A percentile compares a stretch with the other conserved stretches of the same genome.
Conservation (phyloP, 64 coral and sea anemone genomes). For the Montipora foliosa region DNA sequence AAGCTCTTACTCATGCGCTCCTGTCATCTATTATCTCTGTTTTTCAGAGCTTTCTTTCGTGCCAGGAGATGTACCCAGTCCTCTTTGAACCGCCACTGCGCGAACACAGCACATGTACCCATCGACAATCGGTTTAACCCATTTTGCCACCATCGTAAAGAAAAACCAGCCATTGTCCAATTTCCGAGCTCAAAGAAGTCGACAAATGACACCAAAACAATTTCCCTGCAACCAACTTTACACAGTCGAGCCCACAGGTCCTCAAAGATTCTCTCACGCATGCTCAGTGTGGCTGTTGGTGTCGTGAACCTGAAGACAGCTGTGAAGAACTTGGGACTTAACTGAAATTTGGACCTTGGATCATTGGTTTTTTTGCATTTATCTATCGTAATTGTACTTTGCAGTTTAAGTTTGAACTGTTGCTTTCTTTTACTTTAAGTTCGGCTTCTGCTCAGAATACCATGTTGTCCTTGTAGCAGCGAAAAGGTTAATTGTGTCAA, state of each 20-base stretch:
- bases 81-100: constrained; percentile 21
- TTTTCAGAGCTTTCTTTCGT: constrained; percentile 1
- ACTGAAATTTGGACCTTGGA: constrained; percentile 6
- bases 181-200: neutral
- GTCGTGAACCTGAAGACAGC: neutral
- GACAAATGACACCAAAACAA: neutral
- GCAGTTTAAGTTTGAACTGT: neutral
- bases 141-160: neutral
- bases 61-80: constrained; percentile 19
- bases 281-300: neutral
- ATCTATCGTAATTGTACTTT: neutral
- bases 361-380: neutral
- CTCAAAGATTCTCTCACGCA: neutral
- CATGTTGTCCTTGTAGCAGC: too few relatives aligned
- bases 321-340: neutral
- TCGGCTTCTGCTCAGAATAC: too few relatives aligned
- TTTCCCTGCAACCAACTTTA: neutral
- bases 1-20: too few relatives aligned
- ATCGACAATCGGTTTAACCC: constrained; percentile 1
- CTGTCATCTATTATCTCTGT: neutral
- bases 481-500: too few relatives aligned
- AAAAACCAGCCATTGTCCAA: neutral
- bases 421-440: neutral
- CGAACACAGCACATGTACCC: neutral
- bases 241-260: neutral